phyloP scores from a whole-genome alignment of 2,113 vertebrate species.

The Emydura subglobosa region DNA sequence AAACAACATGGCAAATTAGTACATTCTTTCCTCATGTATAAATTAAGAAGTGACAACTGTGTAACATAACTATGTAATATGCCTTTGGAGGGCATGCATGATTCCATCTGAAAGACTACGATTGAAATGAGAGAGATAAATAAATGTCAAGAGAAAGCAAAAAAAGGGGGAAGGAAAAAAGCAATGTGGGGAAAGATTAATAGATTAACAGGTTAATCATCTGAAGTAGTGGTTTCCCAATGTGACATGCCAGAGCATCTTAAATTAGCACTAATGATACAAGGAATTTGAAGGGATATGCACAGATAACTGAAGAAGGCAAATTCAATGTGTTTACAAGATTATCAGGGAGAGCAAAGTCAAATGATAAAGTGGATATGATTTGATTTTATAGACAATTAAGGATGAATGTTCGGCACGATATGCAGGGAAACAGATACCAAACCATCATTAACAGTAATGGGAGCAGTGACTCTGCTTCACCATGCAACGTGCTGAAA shows the following conservation, averaged over 20 bases:
- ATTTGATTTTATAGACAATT: slow-evolving; percentile 43
- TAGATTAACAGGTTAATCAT: background rate
- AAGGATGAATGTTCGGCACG: background rate
- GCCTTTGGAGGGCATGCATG: rapidly evolving
- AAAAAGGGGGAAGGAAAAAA: background rate
- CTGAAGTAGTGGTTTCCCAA: background rate
- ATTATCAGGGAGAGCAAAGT: slow-evolving; percentile 3
- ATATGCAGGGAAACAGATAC: slow-evolving; percentile 1
- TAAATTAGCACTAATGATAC: background rate
- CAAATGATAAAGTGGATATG: slow-evolving; percentile 9
- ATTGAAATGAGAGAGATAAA: background rate
- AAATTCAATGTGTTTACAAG: slow-evolving; percentile 15
- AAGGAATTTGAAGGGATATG: background rate
- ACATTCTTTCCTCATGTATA: background rate
- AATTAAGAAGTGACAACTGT: background rate
- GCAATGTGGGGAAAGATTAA: background rate
- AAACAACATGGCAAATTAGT: background rate
- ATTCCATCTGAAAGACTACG: background rate
- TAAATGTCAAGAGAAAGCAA: background rate
- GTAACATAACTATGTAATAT: background rate
- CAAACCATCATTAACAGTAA: slow-evolving; percentile 42
- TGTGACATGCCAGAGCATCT: background rate
- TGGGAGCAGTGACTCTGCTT: slow-evolving; percentile 9
- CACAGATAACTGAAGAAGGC: background rate
- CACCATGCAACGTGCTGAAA: background rate